phyloP scores from a whole-genome alignment of 2,888 invertebrate species.

The Cyclophora albipunctata region DNA sequence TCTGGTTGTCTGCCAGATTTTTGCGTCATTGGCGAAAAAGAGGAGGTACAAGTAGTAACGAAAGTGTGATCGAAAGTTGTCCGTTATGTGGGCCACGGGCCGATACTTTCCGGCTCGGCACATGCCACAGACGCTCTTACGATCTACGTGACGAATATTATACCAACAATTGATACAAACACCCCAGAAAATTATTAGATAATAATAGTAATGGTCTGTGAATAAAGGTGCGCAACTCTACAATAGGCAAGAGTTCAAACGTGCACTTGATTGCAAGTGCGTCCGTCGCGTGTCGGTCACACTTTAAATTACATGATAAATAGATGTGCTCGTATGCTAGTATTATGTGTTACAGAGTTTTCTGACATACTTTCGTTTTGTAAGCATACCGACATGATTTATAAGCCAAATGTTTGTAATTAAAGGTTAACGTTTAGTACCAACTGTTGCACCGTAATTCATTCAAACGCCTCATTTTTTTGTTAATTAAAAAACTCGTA shows the following conservation, averaged over 20 bases:
- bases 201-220: slow-evolving; percentile 11
- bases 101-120: slow-evolving; percentile 47
- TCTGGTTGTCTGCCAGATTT: slow-evolving; percentile 49
- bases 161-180: slow-evolving; percentile 7
- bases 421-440: too few species aligned
- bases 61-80: slow-evolving; percentile 74
- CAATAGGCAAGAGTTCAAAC: too few species aligned
- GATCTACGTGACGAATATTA: slow-evolving; percentile 9
- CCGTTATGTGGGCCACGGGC: slow-evolving; percentile 65
- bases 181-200: slow-evolving; percentile 12
- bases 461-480: too few species aligned
- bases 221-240: slow-evolving; percentile 3
- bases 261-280: too few species aligned
- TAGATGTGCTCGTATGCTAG: background rate
- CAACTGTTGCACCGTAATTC: too few species aligned
- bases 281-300: too few species aligned
- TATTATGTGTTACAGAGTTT: slow-evolving; percentile 3
- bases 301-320: too few species aligned
- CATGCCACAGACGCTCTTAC: slow-evolving; percentile 23
- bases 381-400: too few species aligned
- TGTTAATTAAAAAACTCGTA: too few species aligned
- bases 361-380: background rate
- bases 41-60: slow-evolving; percentile 49
- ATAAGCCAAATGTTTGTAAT: too few species aligned
- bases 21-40: slow-evolving; percentile 49